These are phyloP conservation scores for Troglohyphantes excavatus DNA, from an alignment of 2,888 invertebrate species.

Conservation along the genomic window DNA sequence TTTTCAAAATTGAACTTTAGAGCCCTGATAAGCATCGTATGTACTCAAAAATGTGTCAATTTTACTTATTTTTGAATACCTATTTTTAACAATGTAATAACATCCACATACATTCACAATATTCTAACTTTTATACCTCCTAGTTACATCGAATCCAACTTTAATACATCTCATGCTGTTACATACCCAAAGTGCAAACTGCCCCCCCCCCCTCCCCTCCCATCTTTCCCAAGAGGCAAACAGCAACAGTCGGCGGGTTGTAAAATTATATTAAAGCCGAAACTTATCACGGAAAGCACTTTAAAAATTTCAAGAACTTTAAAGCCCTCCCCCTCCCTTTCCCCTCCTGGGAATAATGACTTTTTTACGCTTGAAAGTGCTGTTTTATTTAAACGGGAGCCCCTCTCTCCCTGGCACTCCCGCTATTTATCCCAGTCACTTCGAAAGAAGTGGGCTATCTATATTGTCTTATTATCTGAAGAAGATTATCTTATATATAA, in stretches of 20 bases:
- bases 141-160: background rate
- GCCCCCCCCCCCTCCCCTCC: too few relatives aligned
- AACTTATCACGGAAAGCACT: constrained; percentile 76
- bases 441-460: constrained; percentile 10
- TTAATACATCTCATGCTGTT: background rate
- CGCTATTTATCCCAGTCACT: constrained; percentile 56
- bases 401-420: background rate
- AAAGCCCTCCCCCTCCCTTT: constrained; percentile 20
- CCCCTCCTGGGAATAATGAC: constrained; percentile 47
- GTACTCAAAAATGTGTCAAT: too few relatives aligned
- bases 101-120: too few relatives aligned
- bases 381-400: constrained; percentile 48
- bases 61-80: too few relatives aligned
- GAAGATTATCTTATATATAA: background rate
- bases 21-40: too few relatives aligned
- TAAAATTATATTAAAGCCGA: constrained; percentile 64
- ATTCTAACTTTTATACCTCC: too few relatives aligned
- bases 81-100: too few relatives aligned
- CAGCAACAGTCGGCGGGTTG: constrained; percentile 34
- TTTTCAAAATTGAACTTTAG: too few relatives aligned
- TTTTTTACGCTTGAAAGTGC: constrained; percentile 21
- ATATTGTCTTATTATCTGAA: constrained; percentile 25
- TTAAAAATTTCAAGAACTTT: constrained; percentile 72
- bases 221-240: constrained; percentile 46
- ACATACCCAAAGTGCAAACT: background rate